Evolutionary conservation across 2,113 vertebrate species (phyloP).

Genomic region (Hippopotamus amphibius): DNA sequence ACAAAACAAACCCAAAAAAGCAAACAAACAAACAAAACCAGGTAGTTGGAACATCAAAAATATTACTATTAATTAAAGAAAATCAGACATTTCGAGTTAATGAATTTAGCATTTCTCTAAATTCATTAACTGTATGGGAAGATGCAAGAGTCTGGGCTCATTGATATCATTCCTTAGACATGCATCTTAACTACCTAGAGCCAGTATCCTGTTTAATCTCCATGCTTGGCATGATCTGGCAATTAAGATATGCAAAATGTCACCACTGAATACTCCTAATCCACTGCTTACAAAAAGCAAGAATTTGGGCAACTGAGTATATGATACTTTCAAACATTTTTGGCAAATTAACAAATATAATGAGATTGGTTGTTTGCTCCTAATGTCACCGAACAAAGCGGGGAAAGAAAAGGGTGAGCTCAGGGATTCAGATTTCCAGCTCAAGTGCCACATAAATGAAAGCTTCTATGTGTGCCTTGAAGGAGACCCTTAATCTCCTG

Average conservation of each 20-base stretch:
- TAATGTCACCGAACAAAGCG: neutral
- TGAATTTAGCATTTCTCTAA: too few species aligned
- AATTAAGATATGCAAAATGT: neutral
- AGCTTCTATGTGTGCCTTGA: neutral
- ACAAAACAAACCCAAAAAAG: too few species aligned
- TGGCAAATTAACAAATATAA: neutral
- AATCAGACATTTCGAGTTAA: too few species aligned
- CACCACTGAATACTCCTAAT: neutral
- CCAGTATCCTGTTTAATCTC: too few species aligned
- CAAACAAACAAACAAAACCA: too few species aligned
- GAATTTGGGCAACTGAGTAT: neutral
- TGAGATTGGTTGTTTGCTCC: neutral
- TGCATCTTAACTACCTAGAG: too few species aligned
- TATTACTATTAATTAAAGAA: too few species aligned
- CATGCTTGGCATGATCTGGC: neutral
- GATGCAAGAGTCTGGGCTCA: too few species aligned
- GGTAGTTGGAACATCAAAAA: too few species aligned
- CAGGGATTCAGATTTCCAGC: neutral
- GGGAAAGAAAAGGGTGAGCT: neutral
- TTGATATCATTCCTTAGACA: too few species aligned
- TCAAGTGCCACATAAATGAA: neutral
- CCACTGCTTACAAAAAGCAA: neutral
- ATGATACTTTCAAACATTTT: neutral
- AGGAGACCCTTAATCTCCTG: neutral
- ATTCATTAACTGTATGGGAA: too few species aligned